Evolutionary conservation across 2,113 vertebrate species (phyloP).

Genomic region (Mus spicilegus): DNA sequence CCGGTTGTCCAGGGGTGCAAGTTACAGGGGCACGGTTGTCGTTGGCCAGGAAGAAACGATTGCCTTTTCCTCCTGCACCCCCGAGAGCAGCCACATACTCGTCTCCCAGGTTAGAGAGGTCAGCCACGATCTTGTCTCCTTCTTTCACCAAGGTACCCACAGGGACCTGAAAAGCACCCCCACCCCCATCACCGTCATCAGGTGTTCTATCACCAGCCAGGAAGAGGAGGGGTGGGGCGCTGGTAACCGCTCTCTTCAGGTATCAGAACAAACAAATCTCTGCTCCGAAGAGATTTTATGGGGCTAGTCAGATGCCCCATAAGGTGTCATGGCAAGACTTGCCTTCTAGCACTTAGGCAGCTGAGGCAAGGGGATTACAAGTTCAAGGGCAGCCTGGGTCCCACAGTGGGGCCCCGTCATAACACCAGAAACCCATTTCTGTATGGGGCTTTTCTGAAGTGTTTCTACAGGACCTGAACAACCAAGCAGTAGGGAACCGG

Average conservation of each 20-base stretch:
- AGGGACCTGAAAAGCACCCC: constrained; percentile 89
- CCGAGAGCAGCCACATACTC: constrained; percentile 93
- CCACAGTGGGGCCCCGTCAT: background rate
- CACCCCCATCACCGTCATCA: accelerated
- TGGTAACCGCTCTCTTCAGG: accelerated
- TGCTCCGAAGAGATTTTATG: accelerated
- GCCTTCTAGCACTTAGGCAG: background rate
- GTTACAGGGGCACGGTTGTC: constrained; percentile 92
- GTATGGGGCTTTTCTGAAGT: background rate
- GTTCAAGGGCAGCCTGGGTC: background rate
- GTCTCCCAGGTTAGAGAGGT: constrained; percentile 89
- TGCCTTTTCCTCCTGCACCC: constrained; percentile 95
- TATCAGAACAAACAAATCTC: background rate
- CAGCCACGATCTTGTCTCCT: constrained; percentile 85
- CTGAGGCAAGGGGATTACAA: background rate
- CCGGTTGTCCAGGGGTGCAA: constrained; percentile 89
- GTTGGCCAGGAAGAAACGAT: constrained; percentile 95
- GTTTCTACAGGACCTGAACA: background rate
- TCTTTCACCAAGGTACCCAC: constrained; percentile 96
- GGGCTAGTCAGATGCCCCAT: background rate
- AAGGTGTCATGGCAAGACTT: background rate
- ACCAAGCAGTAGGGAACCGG: accelerated
- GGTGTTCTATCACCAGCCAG: background rate
- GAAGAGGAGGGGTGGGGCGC: accelerated
- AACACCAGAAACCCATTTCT: background rate